Conservation (phyloP, 64 coral and sea anemone species). For the Platygyra sinensis region DNA sequence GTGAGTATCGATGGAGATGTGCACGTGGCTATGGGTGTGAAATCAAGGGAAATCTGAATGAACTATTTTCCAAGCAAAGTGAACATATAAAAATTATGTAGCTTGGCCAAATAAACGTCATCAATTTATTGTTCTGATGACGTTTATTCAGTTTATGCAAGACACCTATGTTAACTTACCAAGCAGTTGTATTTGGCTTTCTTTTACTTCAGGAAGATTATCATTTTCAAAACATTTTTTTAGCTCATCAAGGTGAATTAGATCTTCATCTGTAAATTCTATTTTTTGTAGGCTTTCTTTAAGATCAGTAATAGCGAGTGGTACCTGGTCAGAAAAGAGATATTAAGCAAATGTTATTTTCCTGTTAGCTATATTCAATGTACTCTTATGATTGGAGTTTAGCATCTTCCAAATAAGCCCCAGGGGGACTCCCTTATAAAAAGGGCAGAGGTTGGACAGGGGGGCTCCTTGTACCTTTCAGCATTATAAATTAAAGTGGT, state of each 20-base stretch:
- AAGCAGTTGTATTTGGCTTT: not conserved
- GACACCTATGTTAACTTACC: not conserved
- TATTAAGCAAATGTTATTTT: not conserved
- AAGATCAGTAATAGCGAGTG: not conserved
- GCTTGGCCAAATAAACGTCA: too few relatives aligned
- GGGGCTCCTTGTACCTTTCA: not conserved
- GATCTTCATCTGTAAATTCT: conserved; percentile 15
- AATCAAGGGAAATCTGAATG: too few relatives aligned
- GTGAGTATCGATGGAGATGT: too few relatives aligned
- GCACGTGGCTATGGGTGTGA: too few relatives aligned
- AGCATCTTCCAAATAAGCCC: too few relatives aligned
- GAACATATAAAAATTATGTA: too few relatives aligned
- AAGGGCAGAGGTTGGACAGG: too few relatives aligned
- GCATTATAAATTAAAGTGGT: not conserved
- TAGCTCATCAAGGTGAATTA: conserved; percentile 2
- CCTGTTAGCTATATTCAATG: not conserved
- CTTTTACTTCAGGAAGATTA: not conserved
- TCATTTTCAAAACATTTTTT: not conserved
- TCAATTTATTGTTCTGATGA: too few relatives aligned
- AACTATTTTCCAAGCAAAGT: too few relatives aligned
- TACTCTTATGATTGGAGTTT: too few relatives aligned
- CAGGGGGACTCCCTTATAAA: too few relatives aligned
- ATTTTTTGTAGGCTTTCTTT: not conserved
- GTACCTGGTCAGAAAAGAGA: not conserved
- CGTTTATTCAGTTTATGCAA: too few relatives aligned